These are phyloP conservation scores for Anguilla anguilla DNA, from an alignment of 2,797 vertebrate genomes.

Conservation along the genomic window DNA sequence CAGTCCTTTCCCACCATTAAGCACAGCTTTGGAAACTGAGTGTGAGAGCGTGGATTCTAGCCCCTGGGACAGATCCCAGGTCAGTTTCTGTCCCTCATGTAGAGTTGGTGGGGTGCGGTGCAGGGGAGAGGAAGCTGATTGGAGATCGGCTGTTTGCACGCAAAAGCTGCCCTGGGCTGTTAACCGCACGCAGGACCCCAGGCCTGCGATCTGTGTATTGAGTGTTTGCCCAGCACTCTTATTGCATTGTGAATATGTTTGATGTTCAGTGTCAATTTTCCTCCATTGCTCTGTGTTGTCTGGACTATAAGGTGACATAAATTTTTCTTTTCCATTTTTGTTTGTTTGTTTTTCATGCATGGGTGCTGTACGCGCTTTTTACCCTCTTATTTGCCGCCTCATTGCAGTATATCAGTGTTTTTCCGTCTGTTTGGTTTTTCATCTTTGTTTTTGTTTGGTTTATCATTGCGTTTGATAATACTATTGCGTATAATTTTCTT, in stretches of 20 bases:
- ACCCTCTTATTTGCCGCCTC: neutral
- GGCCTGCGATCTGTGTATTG: neutral
- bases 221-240: neutral
- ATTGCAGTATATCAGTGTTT: neutral
- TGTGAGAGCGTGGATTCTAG: neutral
- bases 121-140: neutral
- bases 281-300: constrained; percentile 16
- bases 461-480: constrained; percentile 3
- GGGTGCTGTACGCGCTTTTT: neutral
- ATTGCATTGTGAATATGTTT: neutral
- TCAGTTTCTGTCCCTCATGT: neutral
- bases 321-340: neutral
- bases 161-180: neutral
- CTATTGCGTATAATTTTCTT: constrained; percentile 23
- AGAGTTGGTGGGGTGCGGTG: neutral
- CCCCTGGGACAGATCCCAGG: neutral
- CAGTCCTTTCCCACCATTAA: neutral
- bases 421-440: neutral
- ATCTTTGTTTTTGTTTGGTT: constrained; percentile 11
- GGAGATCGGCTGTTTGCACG: neutral
- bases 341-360: constrained; percentile 7
- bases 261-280: neutral
- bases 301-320: constrained; percentile 20
- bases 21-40: neutral
- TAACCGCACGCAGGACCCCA: neutral